Evolutionary conservation across 2,888 invertebrate genomes (phyloP).

Genomic region (Clanis bilineata): DNA sequence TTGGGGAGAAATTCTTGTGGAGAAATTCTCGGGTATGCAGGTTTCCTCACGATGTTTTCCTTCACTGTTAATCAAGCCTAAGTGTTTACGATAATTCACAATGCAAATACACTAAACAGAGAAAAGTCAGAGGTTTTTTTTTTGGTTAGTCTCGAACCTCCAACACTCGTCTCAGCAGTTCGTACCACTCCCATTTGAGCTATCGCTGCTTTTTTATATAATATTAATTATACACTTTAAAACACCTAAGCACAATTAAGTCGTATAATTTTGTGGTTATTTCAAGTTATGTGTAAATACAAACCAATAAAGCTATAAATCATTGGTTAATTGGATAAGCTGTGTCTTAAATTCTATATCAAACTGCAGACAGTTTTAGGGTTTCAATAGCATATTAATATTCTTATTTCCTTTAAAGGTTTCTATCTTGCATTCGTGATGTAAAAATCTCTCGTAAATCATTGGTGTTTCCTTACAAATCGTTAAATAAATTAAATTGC

Average conservation of each 20-base stretch:
- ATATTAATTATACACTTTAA: too few relatives aligned
- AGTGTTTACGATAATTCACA: too few relatives aligned
- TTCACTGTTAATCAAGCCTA: too few relatives aligned
- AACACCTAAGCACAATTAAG: background rate
- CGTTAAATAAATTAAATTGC: background rate
- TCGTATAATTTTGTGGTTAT: background rate
- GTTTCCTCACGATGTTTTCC: too few relatives aligned
- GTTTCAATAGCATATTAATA: conserved; percentile 2
- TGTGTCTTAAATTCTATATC: background rate
- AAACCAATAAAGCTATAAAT: background rate
- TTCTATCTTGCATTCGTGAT: background rate
- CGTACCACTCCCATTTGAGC: too few relatives aligned
- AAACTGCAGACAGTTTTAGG: background rate
- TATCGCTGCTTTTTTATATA: too few relatives aligned
- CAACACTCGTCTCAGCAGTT: too few relatives aligned
- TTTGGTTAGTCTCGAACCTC: too few relatives aligned
- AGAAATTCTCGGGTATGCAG: too few relatives aligned
- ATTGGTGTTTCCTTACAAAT: background rate
- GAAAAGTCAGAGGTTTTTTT: too few relatives aligned
- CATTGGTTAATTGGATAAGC: conserved; percentile 1
- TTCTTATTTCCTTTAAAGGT: conserved; percentile 6
- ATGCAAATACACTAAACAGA: too few relatives aligned
- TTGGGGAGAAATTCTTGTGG: too few relatives aligned
- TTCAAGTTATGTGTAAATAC: background rate
- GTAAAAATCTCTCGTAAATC: conserved; percentile 6